Percentiles rank a stretch among this genome's conserved stretches.
These are phyloP conservation scores for Cochlearius cochlearius DNA, from an alignment of 2,113 vertebrate genomes.

Conservation along the genomic window DNA sequence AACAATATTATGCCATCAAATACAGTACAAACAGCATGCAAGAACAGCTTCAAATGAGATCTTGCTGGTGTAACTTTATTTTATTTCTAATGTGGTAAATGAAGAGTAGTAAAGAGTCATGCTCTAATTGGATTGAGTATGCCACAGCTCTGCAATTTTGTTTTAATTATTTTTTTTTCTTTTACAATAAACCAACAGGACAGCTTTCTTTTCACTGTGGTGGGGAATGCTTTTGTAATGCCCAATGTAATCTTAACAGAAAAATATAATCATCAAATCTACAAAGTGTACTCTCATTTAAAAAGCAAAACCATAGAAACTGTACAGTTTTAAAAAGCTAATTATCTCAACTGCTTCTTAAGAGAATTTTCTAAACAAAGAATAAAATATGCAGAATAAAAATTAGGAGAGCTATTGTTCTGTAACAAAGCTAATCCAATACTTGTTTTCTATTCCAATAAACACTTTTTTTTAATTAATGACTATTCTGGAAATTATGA, in stretches of 20 bases:
- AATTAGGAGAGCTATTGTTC: slow-evolving; percentile 56
- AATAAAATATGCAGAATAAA: slow-evolving; percentile 41
- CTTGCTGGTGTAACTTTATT: slow-evolving; percentile 65
- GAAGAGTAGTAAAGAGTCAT: slow-evolving; percentile 55
- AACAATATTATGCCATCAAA: slow-evolving; percentile 58
- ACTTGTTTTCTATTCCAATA: slow-evolving; percentile 70
- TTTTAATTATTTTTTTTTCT: slow-evolving; percentile 38
- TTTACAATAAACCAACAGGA: slow-evolving; percentile 22
- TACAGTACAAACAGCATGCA: slow-evolving; percentile 69
- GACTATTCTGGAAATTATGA: slow-evolving; percentile 63
- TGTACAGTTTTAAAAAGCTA: slow-evolving; percentile 44
- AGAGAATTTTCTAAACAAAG: slow-evolving; percentile 52
- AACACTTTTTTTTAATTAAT: slow-evolving; percentile 63
- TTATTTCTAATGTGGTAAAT: slow-evolving; percentile 38
- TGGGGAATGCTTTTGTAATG: slow-evolving; percentile 18
- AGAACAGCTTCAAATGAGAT: slow-evolving; percentile 55
- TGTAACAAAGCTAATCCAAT: slow-evolving; percentile 72
- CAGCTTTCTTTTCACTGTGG: slow-evolving; percentile 23
- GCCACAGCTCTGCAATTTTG: slow-evolving; percentile 23
- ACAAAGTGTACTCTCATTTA: slow-evolving; percentile 1
- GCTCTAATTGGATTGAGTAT: slow-evolving; percentile 40
- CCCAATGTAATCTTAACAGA: slow-evolving; percentile 37
- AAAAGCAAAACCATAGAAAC: slow-evolving; percentile 51
- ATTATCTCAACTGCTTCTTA: slow-evolving; percentile 15
- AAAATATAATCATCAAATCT: slow-evolving; percentile 7